Percentiles rank a stretch among this genome's conserved stretches.
Evolutionary conservation across 1,140 invertebrate species (phyloP).

Genomic region (Lepidostoma basale): DNA sequence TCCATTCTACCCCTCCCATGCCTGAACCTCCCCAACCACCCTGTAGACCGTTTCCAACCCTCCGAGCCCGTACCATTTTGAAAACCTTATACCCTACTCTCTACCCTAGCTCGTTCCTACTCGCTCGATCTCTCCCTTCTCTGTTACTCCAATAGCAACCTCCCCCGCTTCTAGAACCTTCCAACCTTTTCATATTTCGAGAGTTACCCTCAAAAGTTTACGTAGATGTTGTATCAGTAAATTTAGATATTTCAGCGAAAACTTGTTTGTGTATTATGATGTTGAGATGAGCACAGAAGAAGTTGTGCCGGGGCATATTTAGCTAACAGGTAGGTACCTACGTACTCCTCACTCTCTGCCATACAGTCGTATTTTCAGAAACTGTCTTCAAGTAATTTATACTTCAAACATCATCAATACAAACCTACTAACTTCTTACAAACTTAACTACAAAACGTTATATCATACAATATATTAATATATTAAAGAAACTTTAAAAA

Average conservation of each 20-base stretch:
- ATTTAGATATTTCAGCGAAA: conserved; percentile 30
- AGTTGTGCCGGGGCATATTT: too few species aligned
- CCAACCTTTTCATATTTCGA: conserved; percentile 12
- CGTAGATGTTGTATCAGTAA: conserved; percentile 25
- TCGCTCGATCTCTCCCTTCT: background rate
- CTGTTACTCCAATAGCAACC: background rate
- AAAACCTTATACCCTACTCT: background rate
- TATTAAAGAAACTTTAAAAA: too few species aligned
- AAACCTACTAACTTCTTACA: too few species aligned
- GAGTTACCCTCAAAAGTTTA: conserved; percentile 25
- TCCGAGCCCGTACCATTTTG: background rate
- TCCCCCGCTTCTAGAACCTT: background rate
- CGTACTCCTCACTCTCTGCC: too few species aligned
- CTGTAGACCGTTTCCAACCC: background rate
- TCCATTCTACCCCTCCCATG: background rate
- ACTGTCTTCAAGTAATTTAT: too few species aligned
- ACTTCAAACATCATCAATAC: too few species aligned
- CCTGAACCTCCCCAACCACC: background rate
- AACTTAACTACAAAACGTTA: too few species aligned
- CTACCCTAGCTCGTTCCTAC: background rate
- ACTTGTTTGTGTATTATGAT: conserved; percentile 13
- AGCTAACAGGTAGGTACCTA: too few species aligned
- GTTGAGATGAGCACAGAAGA: too few species aligned
- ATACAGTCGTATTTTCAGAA: too few species aligned
- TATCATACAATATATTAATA: too few species aligned